Evolutionary conservation across 2,113 vertebrate species (phyloP).

Genomic region (Turnix velox): DNA sequence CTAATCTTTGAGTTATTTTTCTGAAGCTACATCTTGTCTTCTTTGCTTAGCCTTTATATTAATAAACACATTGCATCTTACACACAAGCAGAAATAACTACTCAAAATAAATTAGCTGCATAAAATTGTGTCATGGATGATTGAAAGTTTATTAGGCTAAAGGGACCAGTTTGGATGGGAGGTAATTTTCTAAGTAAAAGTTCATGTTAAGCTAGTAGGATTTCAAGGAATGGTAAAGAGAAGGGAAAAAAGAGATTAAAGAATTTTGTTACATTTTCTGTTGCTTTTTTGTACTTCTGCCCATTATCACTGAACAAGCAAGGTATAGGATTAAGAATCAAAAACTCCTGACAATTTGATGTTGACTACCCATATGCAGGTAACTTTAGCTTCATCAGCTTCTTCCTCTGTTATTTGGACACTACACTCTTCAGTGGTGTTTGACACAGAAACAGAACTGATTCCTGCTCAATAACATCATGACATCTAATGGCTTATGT

Average conservation of each 20-base stretch:
- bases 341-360: background rate
- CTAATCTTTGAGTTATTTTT: background rate
- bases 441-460: background rate
- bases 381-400: background rate
- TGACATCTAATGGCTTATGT: background rate
- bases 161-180: background rate
- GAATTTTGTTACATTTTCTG: background rate
- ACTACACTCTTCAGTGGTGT: background rate
- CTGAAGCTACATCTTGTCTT: background rate
- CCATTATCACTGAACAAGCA: background rate
- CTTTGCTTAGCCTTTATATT: background rate
- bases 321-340: background rate
- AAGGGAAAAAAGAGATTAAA: background rate
- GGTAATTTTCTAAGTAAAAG: background rate
- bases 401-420: background rate
- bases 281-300: background rate
- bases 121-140: background rate
- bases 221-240: background rate
- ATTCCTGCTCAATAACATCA: background rate
- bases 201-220: background rate
- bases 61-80: background rate
- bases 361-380: background rate
- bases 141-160: background rate
- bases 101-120: background rate
- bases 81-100: background rate